Base-by-base conservation (phyloP, 1,140 invertebrate species). In the Drosophila orosa region DNA sequence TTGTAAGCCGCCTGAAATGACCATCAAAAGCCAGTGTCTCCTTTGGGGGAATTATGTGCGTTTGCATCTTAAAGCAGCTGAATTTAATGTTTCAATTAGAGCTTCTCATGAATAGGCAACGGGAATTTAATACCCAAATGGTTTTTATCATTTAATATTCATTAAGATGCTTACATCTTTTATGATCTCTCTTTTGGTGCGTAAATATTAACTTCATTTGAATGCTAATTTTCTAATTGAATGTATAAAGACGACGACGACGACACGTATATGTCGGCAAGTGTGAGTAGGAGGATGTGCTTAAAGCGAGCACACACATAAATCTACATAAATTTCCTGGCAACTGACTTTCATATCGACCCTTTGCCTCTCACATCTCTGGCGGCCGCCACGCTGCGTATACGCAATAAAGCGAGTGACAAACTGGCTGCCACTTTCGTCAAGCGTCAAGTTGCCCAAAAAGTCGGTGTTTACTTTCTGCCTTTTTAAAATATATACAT, bases 161-260 rank as follows among this genome's bases (percentile, higher is more conserved):
- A 58, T 71, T 71, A 71, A 40, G 48, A 71, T 33, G 31, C 65
- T 57, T 71, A 71, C 50, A 71, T 71, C 65, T 71, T 71, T 58
- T 71, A 71, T 71, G 65, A 24, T 19, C 33, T 44, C 48, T 33
- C 19, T 24, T 5, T 6, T 54, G 52, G 59, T 63, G 71, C 68
- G 80, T 57, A 37, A 80, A 67, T 52, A 52, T 76, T 62, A 66
- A 9, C 78, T 78, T 79, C 45, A 84, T 84, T 72, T 83, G 61
- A 69, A 83, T 84, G 80, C 80, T 83, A 83, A 83, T 83, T 80
- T 84, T 75, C 35, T 47, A 45, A 79, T 72, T 80, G 80, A 80
- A 57, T 54, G 37, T 45, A 31, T 72, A 37, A 42, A 15, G 60
- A 52, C 17, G 55, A 35, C 29, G 60, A 52, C 17, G 55, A 35